Percentiles rank a stretch among this genome's conserved stretches.
Evolutionary conservation across 2,888 invertebrate genomes (phyloP).

Genomic region (Epinotia nisella): DNA sequence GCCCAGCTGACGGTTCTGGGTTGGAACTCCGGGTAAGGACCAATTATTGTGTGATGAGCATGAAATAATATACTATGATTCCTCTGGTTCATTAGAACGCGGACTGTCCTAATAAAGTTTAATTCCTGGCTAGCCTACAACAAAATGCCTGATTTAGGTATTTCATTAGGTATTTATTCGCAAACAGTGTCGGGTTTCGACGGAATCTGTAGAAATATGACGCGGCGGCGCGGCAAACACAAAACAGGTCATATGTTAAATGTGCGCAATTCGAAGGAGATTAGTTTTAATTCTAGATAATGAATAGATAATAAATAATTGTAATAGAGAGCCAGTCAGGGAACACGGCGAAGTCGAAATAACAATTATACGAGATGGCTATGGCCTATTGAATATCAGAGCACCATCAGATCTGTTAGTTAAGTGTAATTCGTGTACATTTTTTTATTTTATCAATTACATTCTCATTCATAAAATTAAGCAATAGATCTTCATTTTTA

Average conservation of each 20-base stretch:
- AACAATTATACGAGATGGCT: too few relatives aligned
- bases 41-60: too few relatives aligned
- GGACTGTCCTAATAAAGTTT: not conserved
- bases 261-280: constrained; percentile 12
- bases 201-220: constrained; percentile 37
- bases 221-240: constrained; percentile 28
- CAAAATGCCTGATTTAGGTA: constrained; percentile 26
- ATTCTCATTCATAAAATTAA: not conserved
- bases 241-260: constrained; percentile 26
- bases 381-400: too few relatives aligned
- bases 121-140: constrained; percentile 14
- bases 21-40: too few relatives aligned
- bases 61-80: too few relatives aligned
- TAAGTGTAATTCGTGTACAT: not conserved
- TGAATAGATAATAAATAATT: not conserved
- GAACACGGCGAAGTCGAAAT: not conserved
- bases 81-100: not conserved
- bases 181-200: constrained; percentile 31
- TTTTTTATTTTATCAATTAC: not conserved
- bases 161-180: constrained; percentile 26
- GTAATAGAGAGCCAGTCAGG: not conserved
- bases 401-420: not conserved
- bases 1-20: too few relatives aligned
- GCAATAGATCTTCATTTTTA: not conserved
- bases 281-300: not conserved